Conservation (phyloP, 2,888 invertebrate species). For the Pterostichus madidus region DNA sequence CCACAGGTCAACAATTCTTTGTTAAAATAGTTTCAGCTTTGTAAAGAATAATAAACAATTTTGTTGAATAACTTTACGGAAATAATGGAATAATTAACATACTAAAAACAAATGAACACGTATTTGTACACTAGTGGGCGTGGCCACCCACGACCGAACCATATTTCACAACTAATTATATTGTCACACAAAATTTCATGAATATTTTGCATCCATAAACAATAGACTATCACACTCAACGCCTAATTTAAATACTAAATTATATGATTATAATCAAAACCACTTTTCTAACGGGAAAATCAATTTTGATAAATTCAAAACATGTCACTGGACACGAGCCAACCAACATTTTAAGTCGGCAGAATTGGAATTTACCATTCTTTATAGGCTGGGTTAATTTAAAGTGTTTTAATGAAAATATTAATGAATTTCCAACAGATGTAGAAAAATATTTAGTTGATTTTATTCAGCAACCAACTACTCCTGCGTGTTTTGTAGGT, state of each 20-base stretch:
- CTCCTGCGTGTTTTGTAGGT: slow-evolving; percentile 1
- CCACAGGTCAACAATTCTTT: neutral
- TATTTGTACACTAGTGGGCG: slow-evolving; percentile 21
- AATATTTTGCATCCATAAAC: slow-evolving; percentile 26
- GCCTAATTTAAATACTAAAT: slow-evolving; percentile 33
- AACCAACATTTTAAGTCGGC: slow-evolving; percentile 27
- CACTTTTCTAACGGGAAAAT: slow-evolving; percentile 41
- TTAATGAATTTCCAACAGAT: slow-evolving; percentile 9
- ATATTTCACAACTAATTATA: slow-evolving; percentile 36
- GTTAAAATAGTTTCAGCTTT: neutral
- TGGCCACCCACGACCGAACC: slow-evolving; percentile 3
- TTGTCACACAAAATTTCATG: slow-evolving; percentile 34
- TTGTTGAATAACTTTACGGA: slow-evolving; percentile 13
- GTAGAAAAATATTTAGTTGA: slow-evolving; percentile 3
- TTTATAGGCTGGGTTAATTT: slow-evolving; percentile 22
- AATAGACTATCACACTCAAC: slow-evolving; percentile 19
- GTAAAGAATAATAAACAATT: neutral
- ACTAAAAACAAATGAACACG: slow-evolving; percentile 13
- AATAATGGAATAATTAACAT: slow-evolving; percentile 14
- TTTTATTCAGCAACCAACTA: slow-evolving; percentile 8
- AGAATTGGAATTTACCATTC: neutral
- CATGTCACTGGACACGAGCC: slow-evolving; percentile 37
- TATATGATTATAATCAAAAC: neutral
- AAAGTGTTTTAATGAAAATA: slow-evolving; percentile 16
- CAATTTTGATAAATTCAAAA: slow-evolving; percentile 50